These are phyloP conservation scores for Tragelaphus strepsiceros DNA, from an alignment of 2,113 vertebrate genomes.

Conservation along the genomic window DNA sequence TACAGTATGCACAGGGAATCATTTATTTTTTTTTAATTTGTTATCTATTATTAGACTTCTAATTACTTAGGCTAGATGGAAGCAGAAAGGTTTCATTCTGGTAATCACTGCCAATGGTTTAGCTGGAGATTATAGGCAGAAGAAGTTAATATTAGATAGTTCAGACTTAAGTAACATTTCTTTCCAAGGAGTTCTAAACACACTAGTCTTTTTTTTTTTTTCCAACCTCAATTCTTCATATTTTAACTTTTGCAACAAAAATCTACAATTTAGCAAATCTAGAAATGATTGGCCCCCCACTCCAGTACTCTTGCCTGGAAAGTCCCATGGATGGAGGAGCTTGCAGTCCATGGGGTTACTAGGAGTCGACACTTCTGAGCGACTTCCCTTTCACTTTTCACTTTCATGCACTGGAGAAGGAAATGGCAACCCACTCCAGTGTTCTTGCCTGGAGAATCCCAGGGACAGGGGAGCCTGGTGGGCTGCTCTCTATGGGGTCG, in stretches of 20 bases:
- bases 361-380: too few relatives aligned
- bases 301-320: too few relatives aligned
- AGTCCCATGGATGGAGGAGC: too few relatives aligned
- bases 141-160: neutral
- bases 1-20: neutral
- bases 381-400: too few relatives aligned
- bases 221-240: neutral
- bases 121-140: neutral
- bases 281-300: neutral
- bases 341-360: too few relatives aligned
- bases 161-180: neutral
- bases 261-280: neutral
- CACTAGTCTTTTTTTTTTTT: neutral
- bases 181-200: constrained; percentile 1
- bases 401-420: too few relatives aligned
- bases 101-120: constrained; percentile 29
- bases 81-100: constrained; percentile 39
- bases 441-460: too few relatives aligned
- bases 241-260: constrained; percentile 30
- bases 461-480: too few relatives aligned
- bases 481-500: too few relatives aligned
- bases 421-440: too few relatives aligned
- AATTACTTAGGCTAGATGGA: constrained; percentile 45
- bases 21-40: constrained; percentile 28
- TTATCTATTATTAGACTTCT: constrained; percentile 53